Conservation (phyloP, 2,113 vertebrate genomes). For the Chaenogobius annularis region DNA sequence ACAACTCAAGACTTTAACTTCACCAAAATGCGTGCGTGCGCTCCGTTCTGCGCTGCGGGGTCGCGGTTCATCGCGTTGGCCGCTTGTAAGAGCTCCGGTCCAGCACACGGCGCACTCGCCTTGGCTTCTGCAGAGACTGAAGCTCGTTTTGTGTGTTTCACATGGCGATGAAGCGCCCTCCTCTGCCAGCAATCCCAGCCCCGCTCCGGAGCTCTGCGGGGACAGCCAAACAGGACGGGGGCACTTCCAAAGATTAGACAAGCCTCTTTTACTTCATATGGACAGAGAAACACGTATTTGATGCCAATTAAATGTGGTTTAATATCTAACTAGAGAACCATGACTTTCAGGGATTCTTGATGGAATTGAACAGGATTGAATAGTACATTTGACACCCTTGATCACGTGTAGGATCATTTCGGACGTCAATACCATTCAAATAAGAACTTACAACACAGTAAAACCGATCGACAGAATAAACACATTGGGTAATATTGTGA, state of each 20-base stretch:
- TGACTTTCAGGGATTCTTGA: no score
- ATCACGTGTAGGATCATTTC: no score
- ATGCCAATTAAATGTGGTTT: not conserved
- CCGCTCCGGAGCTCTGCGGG: not conserved
- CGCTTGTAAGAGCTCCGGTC: not conserved
- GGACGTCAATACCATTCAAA: no score
- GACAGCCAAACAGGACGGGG: conserved; percentile 18
- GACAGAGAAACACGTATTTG: not conserved
- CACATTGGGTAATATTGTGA: no score
- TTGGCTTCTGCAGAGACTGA: conserved; percentile 9
- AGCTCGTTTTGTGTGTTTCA: conserved; percentile 30
- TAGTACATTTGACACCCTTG: no score
- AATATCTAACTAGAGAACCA: no score
- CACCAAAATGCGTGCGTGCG: conserved; percentile 2
- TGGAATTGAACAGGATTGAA: no score
- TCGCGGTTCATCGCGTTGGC: conserved; percentile 33
- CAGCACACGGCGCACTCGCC: conserved; percentile 13
- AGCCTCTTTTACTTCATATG: conserved; percentile 6
- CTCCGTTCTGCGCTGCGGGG: not conserved
- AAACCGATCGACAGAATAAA: no score
- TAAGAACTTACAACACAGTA: no score
- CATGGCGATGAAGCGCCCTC: conserved; percentile 66
- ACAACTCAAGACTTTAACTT: conserved; percentile 9
- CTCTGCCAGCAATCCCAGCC: conserved; percentile 50
- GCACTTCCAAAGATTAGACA: conserved; percentile 44